phyloP scores from a whole-genome alignment of 2,888 invertebrate species.

The Neocrepidodera transversa region DNA sequence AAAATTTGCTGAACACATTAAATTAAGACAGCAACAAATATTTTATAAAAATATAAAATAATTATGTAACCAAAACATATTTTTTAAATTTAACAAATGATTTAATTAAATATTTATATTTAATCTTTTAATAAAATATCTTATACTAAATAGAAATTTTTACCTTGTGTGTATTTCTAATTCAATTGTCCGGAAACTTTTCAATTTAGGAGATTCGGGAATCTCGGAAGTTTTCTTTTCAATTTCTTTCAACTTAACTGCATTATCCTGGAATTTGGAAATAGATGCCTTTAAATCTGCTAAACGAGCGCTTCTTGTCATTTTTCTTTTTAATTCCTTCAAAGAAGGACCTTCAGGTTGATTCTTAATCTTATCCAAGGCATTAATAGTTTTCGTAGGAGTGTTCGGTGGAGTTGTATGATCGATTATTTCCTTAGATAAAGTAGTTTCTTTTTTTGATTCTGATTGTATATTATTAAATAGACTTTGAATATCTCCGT shows the following conservation, averaged over 20 bases:
- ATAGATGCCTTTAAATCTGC: constrained; percentile 75
- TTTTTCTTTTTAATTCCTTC: constrained; percentile 72
- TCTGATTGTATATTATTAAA: constrained; percentile 46
- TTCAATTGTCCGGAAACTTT: constrained; percentile 77
- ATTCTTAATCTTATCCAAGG: constrained; percentile 60
- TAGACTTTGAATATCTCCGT: constrained; percentile 51
- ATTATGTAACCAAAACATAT: too few relatives aligned
- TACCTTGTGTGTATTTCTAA: constrained; percentile 79
- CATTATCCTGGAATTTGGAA: constrained; percentile 69
- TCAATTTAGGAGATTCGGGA: constrained; percentile 64
- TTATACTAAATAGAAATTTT: too few relatives aligned
- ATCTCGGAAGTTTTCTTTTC: constrained; percentile 52
- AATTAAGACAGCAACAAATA: neutral
- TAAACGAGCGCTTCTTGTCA: constrained; percentile 72
- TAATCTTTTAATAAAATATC: too few relatives aligned
- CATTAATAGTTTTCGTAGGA: constrained; percentile 56
- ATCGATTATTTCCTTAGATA: constrained; percentile 22
- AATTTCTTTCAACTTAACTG: constrained; percentile 67
- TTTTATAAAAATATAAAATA: too few relatives aligned
- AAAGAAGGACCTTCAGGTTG: constrained; percentile 70
- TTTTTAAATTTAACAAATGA: too few relatives aligned
- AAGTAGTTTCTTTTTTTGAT: constrained; percentile 17
- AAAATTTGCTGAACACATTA: neutral
- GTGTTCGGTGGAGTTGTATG: constrained; percentile 51
- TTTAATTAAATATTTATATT: too few relatives aligned